Base-by-base conservation (phyloP, 2,888 invertebrate genomes). In the Tiphia femorata region DNA sequence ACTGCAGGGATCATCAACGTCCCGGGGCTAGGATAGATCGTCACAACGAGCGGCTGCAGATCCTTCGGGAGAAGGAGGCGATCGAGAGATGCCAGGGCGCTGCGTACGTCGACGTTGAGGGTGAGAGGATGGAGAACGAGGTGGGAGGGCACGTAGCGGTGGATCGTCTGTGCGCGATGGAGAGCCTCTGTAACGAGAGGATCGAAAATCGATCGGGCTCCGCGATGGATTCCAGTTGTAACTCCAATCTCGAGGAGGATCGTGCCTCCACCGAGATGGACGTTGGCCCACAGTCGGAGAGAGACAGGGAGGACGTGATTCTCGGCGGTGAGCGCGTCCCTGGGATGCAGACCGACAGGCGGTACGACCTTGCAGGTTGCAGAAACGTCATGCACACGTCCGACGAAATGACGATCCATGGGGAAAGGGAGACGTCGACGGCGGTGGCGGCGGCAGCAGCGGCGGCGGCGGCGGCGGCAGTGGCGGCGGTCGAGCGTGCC, bases 191-290 rank as follows among this genome's bases (percentile, higher is more conserved):
- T 41, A 64, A 67, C 42, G 82, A 81, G 52, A 73, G 79, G 58
- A 74, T 79, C 62, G 81, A 81, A 53, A 80, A 76, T 58, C 65
- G 79, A 29, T 80, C 81, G 5, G 75, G 71, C 30, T 80, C 80
- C 1, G 78, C 78, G 0, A 71, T 79, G 61, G 76, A 78, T 17
- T 75, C 72, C 41, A 17, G 46, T 21, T 69, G 71, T 49, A 76
- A 77, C 41, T 80, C 80, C 44, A 75, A 70, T 41, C 46, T 76
- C 48, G 80, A 79, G 50, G 77, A 79, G 58, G 79, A 81, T 40
- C 56, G 76, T 23, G 63, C 52, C 12, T 73, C 76, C 12, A 68
- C 68, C 25, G 76, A 77, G 37, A 62, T 77, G 54, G 78, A 76
- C 23, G 67, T 57, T 1, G 61, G 67, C 16, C 59, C 70, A 12